phyloP scores from a whole-genome alignment of 2,797 vertebrate species.

The Lepidocolaptes lacrymiger region DNA sequence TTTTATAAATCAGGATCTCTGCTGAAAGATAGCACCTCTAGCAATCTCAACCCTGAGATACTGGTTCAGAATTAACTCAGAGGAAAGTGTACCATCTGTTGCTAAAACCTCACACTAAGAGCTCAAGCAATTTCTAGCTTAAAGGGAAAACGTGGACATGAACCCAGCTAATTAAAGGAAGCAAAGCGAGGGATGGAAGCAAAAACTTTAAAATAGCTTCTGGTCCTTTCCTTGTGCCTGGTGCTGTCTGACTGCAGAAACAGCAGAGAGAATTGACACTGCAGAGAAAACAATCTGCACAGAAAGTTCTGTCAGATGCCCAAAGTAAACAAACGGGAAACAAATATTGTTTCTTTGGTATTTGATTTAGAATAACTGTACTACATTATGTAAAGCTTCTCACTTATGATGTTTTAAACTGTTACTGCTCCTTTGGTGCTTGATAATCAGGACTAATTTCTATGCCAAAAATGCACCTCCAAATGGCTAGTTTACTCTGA shows the following conservation, averaged over 20 bases:
- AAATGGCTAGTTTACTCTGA: background rate
- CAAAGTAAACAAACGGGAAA: background rate
- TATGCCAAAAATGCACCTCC: background rate
- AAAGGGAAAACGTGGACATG: background rate
- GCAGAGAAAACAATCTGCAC: background rate
- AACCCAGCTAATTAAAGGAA: slow-evolving; percentile 46
- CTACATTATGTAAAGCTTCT: background rate
- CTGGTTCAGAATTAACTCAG: slow-evolving; percentile 47
- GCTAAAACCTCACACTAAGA: slow-evolving; percentile 36
- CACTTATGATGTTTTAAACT: background rate
- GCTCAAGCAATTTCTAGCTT: slow-evolving; percentile 29
- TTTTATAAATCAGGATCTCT: slow-evolving; percentile 40
- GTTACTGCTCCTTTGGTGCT: background rate
- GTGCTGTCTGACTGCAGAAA: background rate
- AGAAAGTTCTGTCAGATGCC: background rate
- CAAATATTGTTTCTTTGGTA: background rate
- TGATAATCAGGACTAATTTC: background rate
- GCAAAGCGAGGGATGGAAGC: background rate
- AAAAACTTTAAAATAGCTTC: slow-evolving; percentile 43
- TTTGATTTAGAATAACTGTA: background rate
- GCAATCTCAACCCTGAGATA: slow-evolving; percentile 23
- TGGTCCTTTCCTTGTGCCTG: background rate
- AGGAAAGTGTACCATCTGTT: slow-evolving; percentile 58
- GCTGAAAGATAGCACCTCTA: slow-evolving; percentile 50
- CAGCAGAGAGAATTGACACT: background rate